Percentiles rank a stretch among this genome's conserved stretches.
Conservation (phyloP, 2,113 vertebrate species). For the Oxygymnocypris stewartii region DNA sequence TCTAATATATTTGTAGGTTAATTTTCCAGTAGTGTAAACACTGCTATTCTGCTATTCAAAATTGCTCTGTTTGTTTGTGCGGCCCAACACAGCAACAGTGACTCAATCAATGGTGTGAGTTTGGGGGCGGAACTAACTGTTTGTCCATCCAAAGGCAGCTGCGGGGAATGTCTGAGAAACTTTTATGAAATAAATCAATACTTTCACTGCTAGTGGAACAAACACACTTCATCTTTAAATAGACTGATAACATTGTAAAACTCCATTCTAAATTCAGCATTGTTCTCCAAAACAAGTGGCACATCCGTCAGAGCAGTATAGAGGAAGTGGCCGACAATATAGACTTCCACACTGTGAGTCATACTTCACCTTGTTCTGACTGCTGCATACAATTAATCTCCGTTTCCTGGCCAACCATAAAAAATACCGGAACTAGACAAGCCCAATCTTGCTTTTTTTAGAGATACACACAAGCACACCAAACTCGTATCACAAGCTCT, state of each 20-base stretch:
- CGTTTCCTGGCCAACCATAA: slow-evolving; percentile 2
- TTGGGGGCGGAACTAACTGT: not conserved
- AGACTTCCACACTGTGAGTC: slow-evolving; percentile 40
- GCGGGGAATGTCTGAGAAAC: not conserved
- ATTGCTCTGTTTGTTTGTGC: not conserved
- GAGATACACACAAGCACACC: not conserved
- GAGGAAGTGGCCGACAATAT: slow-evolving; percentile 26
- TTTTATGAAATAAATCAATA: not conserved
- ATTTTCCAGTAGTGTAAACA: not conserved
- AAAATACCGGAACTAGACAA: slow-evolving; percentile 21
- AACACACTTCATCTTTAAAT: not conserved
- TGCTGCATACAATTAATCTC: not conserved
- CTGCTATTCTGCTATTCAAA: not conserved
- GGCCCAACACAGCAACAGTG: slow-evolving; percentile 10
- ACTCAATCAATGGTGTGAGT: not conserved
- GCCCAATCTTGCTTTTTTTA: slow-evolving; percentile 20
- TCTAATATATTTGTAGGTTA: not conserved
- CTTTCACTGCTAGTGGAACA: not conserved
- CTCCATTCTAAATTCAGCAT: not conserved
- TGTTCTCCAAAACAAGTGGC: not conserved
- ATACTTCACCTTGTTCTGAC: slow-evolving; percentile 12
- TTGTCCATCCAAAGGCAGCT: not conserved
- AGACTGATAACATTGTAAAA: not conserved
- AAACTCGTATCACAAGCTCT: slow-evolving; percentile 5
- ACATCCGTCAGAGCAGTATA: not conserved